Percentiles rank a stretch among this genome's conserved stretches.
Evolutionary conservation across 1,140 invertebrate species (phyloP).

Genomic region (Epicauta chinensis): DNA sequence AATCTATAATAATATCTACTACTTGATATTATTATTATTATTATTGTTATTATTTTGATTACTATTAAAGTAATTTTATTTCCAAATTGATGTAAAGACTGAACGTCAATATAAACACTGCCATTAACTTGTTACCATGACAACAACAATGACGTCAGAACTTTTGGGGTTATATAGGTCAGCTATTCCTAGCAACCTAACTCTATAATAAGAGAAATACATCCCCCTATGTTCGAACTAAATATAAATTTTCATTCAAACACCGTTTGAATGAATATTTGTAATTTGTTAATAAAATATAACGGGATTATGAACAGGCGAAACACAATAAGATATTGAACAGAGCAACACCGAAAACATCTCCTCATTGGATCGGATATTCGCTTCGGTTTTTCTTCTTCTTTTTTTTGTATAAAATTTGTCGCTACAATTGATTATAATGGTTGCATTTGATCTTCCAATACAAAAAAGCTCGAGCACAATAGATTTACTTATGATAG

Average conservation of each 20-base stretch:
- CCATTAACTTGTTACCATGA: constrained; percentile 44
- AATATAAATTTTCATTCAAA: background rate
- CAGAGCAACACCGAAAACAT: too few species aligned
- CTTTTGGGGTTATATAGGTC: constrained; percentile 33
- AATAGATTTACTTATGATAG: too few species aligned
- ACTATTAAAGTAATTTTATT: too few species aligned
- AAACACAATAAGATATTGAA: too few species aligned
- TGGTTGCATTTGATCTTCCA: too few species aligned
- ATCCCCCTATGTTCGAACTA: constrained; percentile 8
- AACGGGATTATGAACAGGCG: too few species aligned
- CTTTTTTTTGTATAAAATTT: too few species aligned
- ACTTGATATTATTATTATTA: background rate
- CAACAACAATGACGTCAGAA: constrained; percentile 33
- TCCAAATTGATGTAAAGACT: background rate
- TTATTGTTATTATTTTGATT: too few species aligned
- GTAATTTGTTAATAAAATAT: background rate
- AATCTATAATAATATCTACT: background rate
- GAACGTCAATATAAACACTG: constrained; percentile 28
- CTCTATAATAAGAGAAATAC: constrained; percentile 8
- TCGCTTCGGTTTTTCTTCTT: too few species aligned
- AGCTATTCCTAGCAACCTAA: constrained; percentile 26
- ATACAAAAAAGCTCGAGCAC: too few species aligned
- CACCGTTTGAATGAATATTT: background rate
- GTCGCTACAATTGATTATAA: too few species aligned
- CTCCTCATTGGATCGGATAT: too few species aligned